These are phyloP conservation scores for Actinia equina DNA, from an alignment of 64 coral and sea anemone species.

Conservation along the genomic window DNA sequence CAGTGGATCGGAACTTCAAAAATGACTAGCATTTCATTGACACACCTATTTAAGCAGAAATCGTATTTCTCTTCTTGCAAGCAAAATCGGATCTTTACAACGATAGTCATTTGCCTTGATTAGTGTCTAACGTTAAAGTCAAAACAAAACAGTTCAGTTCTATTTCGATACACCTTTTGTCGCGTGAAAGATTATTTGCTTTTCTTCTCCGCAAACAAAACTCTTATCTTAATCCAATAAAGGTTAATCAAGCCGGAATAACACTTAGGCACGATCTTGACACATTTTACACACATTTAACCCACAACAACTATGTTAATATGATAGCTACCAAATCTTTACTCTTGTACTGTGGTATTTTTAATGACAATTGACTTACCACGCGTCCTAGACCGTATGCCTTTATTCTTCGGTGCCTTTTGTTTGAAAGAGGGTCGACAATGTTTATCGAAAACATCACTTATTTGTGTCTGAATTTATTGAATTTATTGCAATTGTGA, in stretches of 20 bases:
- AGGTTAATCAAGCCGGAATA: constrained; percentile 14
- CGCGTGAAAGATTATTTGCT: constrained; percentile 8
- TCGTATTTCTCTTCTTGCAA: too few relatives aligned
- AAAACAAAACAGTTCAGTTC: background rate
- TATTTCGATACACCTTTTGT: background rate
- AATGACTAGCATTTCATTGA: background rate
- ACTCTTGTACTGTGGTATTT: background rate
- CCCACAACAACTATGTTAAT: background rate
- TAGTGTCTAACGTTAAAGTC: too few relatives aligned
- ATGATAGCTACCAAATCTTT: background rate
- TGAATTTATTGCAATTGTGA: constrained; percentile 5
- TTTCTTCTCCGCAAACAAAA: constrained; percentile 18
- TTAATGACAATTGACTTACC: background rate
- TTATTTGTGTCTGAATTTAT: background rate
- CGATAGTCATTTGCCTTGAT: too few relatives aligned
- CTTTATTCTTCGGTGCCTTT: background rate
- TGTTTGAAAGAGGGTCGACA: background rate
- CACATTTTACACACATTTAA: constrained; percentile 21
- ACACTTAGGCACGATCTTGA: constrained; percentile 25
- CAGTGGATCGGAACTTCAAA: background rate
- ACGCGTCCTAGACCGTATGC: background rate
- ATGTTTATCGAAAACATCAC: constrained; percentile 1
- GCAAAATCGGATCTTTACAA: too few relatives aligned
- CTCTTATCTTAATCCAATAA: constrained; percentile 35
- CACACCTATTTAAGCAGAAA: too few relatives aligned